phyloP scores from a whole-genome alignment of 2,113 vertebrate genomes.

The Cynocephalus volans region DNA sequence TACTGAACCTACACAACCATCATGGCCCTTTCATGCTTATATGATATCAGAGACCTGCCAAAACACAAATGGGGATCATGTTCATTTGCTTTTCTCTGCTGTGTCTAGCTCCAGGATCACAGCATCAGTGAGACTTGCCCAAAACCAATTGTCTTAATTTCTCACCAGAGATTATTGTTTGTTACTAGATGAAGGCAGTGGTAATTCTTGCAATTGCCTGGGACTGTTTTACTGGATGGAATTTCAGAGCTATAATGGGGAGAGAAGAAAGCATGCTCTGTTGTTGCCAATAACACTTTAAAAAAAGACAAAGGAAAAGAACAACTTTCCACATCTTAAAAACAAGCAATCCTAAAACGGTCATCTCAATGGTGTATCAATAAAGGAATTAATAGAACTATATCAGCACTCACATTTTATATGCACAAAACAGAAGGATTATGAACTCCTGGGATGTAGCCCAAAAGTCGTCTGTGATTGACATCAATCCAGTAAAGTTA shows the following conservation, averaged over 20 bases:
- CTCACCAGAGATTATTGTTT: slow-evolving; percentile 34
- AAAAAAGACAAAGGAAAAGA: not conserved
- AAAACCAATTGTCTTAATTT: slow-evolving; percentile 63
- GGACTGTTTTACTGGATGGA: slow-evolving; percentile 66
- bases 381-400: slow-evolving; percentile 52
- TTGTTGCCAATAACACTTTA: slow-evolving; percentile 51
- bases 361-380: slow-evolving; percentile 35
- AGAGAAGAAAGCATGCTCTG: slow-evolving; percentile 64
- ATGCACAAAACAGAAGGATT: not conserved
- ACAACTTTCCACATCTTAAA: slow-evolving; percentile 54
- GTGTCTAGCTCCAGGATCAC: not conserved
- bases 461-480: slow-evolving; percentile 18
- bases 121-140: slow-evolving; percentile 30
- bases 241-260: slow-evolving; percentile 69
- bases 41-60: not conserved
- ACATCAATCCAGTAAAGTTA: not conserved
- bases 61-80: not conserved
- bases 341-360: slow-evolving; percentile 50
- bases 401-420: slow-evolving; percentile 35
- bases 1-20: not conserved
- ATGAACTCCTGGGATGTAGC: not conserved
- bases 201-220: slow-evolving; percentile 46
- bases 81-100: slow-evolving; percentile 42
- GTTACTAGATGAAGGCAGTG: slow-evolving; percentile 46
- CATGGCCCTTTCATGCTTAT: not conserved